These are phyloP conservation scores for Cyrtorhinus lividipennis DNA, from an alignment of 1,140 invertebrate species.

Conservation along the genomic window DNA sequence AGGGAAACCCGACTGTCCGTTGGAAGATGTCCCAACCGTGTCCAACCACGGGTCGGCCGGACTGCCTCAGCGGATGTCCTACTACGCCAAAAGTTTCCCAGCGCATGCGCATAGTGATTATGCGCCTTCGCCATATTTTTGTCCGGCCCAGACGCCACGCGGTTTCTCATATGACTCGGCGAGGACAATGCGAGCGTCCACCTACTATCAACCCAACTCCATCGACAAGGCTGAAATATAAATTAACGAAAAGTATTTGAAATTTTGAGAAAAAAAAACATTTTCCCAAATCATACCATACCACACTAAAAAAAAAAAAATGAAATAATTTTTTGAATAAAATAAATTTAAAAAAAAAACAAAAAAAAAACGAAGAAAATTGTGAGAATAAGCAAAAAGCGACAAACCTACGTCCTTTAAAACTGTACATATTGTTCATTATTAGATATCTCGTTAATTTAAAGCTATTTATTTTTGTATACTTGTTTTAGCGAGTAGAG, in stretches of 20 bases:
- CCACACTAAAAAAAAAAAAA: not conserved
- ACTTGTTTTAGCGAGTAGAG: not conserved
- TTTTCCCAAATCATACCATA: not conserved
- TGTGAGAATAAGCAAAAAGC: not conserved
- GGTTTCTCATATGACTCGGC: constrained; percentile 13
- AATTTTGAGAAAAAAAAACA: not conserved
- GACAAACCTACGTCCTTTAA: constrained; percentile 1
- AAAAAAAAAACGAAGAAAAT: not conserved
- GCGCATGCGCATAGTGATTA: not conserved
- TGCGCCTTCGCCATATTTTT: constrained; percentile 21
- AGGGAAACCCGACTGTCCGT: constrained; percentile 13
- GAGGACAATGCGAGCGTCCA: constrained; percentile 13
- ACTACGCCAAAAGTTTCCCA: constrained; percentile 23
- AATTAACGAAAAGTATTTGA: not conserved
- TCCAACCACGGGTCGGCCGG: constrained; percentile 21
- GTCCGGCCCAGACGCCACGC: constrained; percentile 16
- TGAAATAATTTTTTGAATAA: not conserved
- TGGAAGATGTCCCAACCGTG: constrained; percentile 22
- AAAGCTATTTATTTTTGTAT: constrained; percentile 7
- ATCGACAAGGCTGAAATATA: constrained; percentile 24
- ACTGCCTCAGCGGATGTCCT: constrained; percentile 18
- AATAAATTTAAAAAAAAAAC: not conserved
- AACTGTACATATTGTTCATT: constrained; percentile 3
- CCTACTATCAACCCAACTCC: constrained; percentile 23
- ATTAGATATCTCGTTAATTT: not conserved